A percentile compares a stretch with the other conserved stretches of the same genome.
phyloP scores from a whole-genome alignment of 2,797 vertebrate genomes.

The Macrochelys suwanniensis region DNA sequence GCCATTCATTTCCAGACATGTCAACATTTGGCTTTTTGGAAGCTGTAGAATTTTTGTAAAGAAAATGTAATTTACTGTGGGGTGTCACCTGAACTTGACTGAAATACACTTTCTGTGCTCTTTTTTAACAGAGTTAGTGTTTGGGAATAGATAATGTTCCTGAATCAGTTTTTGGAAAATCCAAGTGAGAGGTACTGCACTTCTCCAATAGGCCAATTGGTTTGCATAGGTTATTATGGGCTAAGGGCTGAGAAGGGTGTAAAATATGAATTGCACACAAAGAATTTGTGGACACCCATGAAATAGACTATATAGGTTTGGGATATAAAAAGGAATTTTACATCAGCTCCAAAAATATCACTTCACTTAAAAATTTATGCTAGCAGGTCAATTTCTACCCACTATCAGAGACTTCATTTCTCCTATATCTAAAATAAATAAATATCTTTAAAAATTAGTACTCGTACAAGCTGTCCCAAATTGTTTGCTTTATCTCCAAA shows the following conservation, averaged over 20 bases:
- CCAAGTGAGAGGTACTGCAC: accelerated
- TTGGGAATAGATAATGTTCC: background rate
- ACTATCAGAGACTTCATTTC: background rate
- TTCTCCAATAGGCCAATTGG: background rate
- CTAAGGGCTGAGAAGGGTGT: background rate
- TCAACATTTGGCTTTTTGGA: background rate
- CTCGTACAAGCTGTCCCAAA: background rate
- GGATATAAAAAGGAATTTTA: background rate
- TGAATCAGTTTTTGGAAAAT: background rate
- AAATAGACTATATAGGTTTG: background rate
- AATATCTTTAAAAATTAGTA: background rate
- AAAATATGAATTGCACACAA: background rate
- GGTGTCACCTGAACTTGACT: background rate
- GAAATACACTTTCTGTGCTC: background rate
- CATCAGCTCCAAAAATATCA: background rate
- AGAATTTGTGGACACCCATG: background rate
- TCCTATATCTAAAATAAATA: background rate
- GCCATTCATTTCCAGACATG: background rate
- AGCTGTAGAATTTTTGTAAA: background rate
- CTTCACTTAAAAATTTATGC: conserved; percentile 8
- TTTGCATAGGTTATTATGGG: background rate
- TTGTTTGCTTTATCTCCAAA: conserved; percentile 39
- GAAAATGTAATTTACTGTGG: background rate
- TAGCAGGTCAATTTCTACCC: background rate
- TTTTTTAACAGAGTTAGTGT: accelerated